Base-by-base conservation (phyloP, 2,797 vertebrate genomes). In the Choloepus didactylus region DNA sequence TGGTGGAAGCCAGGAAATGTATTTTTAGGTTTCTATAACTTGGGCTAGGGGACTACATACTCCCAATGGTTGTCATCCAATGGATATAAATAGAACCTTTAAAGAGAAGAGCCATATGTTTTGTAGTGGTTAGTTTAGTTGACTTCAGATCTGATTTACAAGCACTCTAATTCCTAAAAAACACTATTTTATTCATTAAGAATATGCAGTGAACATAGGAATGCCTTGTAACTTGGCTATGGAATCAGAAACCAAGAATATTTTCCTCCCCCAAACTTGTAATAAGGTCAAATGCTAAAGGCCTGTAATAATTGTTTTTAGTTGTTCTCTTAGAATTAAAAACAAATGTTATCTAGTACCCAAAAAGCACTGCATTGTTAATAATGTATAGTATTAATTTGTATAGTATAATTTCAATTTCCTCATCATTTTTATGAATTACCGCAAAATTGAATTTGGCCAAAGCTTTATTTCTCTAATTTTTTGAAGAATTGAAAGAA, bases 1-100 rank as follows among this genome's bases (percentile, higher is more conserved):
- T 97, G 96, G 94, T 97, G 59, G 88, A 97, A 96, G 93, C 91
- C 95, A 96, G 96, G 86, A 96, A 96, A 91, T 96, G 44, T 82
- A 96, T 96, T 97, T 97, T 97, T 97, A 97, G 96, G 64, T 10
- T 27, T 92, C 67, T 94, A 69, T 96, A 96, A 94, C 93, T 96
- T 1, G 0, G 66, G 60, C 73, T 95, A 75, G 95, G 92, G 66
- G 82, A 92, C 70, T 70, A 90, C 89, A 66, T 79, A 91, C 60
- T 95, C 89, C 59, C 96, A 96, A 96, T 93, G 44, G 93, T 29
- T 97, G 81, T 91, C 54, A 88, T 95, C 89, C 60, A 87, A n/a
- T 29, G 38, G 62, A 16, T 95, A 97, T 95, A 95, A 98, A 97
- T 96, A 97, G 95, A 96, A 76, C 14, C 79, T 86, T 87, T 89